Base-by-base conservation (phyloP, 1,140 invertebrate species). In the Probaryconus sp. region DNA sequence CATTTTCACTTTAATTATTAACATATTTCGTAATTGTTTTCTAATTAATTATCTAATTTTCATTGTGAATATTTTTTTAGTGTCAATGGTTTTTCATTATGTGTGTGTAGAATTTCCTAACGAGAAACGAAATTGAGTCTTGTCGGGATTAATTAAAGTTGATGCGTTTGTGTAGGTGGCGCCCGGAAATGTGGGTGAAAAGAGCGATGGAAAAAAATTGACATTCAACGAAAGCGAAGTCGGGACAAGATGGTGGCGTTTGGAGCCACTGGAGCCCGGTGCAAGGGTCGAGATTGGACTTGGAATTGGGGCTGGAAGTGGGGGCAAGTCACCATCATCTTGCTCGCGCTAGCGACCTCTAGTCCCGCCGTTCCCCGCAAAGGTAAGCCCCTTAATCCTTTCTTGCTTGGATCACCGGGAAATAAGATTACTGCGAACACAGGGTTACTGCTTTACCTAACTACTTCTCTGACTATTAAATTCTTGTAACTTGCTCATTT, bases 351-450 rank as follows among this genome's bases (percentile, higher is more conserved):
- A 24, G 81, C 81, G 69, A 85, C 80, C 74, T 84, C 84, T 58
- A 87, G 83, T 82, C 85, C 85, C 53, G 85, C 86, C 26, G 80
- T 85, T 33, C 79, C 83, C 43, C 84, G 84, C 67, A 85, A 85
- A 82, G 83, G 86, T 88, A 82, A 86, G 68, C 55, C 38, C 43
- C 55, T 75, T 71, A 78, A 77, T 78, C 58, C 65, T 61, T 48
- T 28, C 31, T 38, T 16, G 2, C 42, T 26, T 5, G 53, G 37
- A 64, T 69, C 64, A 45, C 53, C 33, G 6, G n/a, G 21, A 40
- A 40, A 65, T 37, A 64, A 56, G 68, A 64, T 76, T 60, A 76
- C 35, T 33, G 38, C 37, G 28, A 55, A 75, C 21, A 60, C 24
- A 51, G 14, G 16, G 63, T n/a, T 9, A 45, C 16, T 40, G 10